Conservation (phyloP, 2,888 invertebrate genomes). For the Gortyna flavago region DNA sequence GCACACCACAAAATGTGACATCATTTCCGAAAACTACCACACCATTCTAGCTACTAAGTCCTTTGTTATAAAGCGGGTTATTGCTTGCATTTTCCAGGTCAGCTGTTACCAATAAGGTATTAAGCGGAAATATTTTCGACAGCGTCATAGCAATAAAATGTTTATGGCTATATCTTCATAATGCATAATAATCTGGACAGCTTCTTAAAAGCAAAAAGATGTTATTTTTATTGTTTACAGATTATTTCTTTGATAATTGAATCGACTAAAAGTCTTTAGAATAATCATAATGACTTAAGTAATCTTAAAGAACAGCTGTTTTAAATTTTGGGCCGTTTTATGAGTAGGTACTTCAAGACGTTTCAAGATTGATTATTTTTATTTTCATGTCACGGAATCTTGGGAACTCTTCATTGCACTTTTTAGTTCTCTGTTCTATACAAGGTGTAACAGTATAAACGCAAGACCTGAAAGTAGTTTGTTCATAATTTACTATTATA, state of each 20-base stretch:
- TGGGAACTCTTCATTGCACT: no score
- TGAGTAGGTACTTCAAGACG: neutral
- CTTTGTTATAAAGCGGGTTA: neutral
- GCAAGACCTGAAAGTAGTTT: no score
- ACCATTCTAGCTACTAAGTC: fast-evolving
- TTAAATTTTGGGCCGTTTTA: neutral
- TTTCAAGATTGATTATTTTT: no score
- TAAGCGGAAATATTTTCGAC: conserved; percentile 55
- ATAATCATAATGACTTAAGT: neutral
- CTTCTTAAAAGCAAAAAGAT: conserved; percentile 31
- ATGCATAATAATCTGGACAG: conserved; percentile 49
- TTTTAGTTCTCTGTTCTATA: no score
- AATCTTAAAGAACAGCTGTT: conserved; percentile 8
- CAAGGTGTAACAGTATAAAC: no score
- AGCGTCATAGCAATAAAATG: conserved; percentile 49
- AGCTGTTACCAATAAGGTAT: conserved; percentile 25
- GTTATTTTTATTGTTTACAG: conserved; percentile 31
- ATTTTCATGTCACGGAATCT: no score
- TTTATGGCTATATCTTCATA: conserved; percentile 46
- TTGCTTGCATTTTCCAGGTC: neutral
- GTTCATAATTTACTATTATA: no score
- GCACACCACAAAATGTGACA: conserved; percentile 5
- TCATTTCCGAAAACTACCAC: conserved; percentile 2
- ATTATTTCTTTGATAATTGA: neutral
- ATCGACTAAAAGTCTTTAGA: neutral